Evolutionary conservation across 2,113 vertebrate genomes (phyloP), one percentile per base, ranked within the genome.

Genomic region (Muntiacus muntjak): DNA sequence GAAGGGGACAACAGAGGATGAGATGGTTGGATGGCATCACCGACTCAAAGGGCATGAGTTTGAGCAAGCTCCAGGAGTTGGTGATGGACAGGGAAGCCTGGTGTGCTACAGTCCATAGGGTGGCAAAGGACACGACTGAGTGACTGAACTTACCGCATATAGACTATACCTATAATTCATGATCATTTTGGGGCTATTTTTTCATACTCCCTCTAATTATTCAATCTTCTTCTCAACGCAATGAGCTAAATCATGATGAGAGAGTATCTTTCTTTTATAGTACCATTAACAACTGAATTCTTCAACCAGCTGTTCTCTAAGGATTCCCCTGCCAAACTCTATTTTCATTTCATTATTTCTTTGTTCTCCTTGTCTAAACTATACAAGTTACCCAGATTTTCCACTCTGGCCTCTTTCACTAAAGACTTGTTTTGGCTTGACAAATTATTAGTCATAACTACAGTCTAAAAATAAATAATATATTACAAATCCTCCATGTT

Each of bases 331-430:
- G 92, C 74, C 74, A 95, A 92, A 82, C 33, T 90, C 87, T 60
- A 81, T 55, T 96, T 87, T 96, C 91, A 57, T 88, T 94, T 94
- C 33, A 30, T 74, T 87, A 54, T 89, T 87, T 90, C 87, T 87
- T 96, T 95, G 97, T 93, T 97, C 52, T 93, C 89, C 76, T 55
- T 95, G 78, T 87, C 82, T 94, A 96, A 96, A 94, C 74, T 83
- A 50, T 83, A 62, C 14, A 79, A 91, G 92, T 88, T 97, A 91
- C 71, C 90, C 82, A 79, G 64, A 96, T 91, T 93, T 97, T 91
- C 96, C 93, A 87, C 78, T 86, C 40, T 91, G 95, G 85, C n/a
- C 87, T 58, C 57, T 97, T 85, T 95, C 78, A 91, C 19, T 89
- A 93, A 96, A 95, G 85, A 60, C 78, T 86, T 67, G 17, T 74